Conservation (phyloP, 23 tunicate species). For the Ascidia mentula region DNA sequence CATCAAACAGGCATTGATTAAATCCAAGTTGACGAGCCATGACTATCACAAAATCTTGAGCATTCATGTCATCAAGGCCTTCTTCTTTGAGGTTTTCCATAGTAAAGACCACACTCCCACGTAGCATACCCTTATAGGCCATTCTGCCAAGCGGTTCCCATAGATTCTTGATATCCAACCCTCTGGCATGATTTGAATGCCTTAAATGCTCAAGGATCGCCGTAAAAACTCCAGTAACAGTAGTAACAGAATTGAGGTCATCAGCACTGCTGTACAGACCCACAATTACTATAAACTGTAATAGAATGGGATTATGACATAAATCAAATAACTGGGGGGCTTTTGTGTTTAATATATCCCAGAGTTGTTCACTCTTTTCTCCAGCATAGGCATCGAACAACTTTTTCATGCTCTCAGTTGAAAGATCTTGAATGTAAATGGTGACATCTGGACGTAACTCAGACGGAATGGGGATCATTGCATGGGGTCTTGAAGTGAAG, state of each 20-base stretch:
- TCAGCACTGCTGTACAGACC: neutral
- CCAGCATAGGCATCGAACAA: slow-evolving; percentile 21
- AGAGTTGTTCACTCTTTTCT: slow-evolving; percentile 1
- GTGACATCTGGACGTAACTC: slow-evolving; percentile 20
- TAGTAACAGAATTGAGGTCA: neutral
- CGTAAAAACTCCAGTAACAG: slow-evolving; percentile 17
- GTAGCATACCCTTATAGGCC: slow-evolving; percentile 9
- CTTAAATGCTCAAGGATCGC: slow-evolving; percentile 11
- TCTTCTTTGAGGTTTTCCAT: neutral
- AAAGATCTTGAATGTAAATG: slow-evolving; percentile 7
- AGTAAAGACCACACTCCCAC: slow-evolving; percentile 14
- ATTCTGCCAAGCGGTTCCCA: slow-evolving; percentile 10
- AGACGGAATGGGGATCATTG: slow-evolving; percentile 14
- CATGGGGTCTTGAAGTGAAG: slow-evolving; percentile 32
- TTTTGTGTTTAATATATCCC: slow-evolving; percentile 5
- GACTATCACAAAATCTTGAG: slow-evolving; percentile 25
- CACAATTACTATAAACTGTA: slow-evolving; percentile 15
- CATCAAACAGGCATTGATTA: neutral
- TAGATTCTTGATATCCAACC: neutral
- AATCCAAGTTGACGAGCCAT: neutral
- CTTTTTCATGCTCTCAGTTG: neutral
- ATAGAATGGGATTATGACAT: slow-evolving; percentile 29
- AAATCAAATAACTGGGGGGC: slow-evolving; percentile 29
- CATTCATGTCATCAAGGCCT: slow-evolving; percentile 10
- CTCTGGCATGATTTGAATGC: neutral